Conservation (phyloP, 2,888 invertebrate genomes). For the Coelopa pilipes region DNA sequence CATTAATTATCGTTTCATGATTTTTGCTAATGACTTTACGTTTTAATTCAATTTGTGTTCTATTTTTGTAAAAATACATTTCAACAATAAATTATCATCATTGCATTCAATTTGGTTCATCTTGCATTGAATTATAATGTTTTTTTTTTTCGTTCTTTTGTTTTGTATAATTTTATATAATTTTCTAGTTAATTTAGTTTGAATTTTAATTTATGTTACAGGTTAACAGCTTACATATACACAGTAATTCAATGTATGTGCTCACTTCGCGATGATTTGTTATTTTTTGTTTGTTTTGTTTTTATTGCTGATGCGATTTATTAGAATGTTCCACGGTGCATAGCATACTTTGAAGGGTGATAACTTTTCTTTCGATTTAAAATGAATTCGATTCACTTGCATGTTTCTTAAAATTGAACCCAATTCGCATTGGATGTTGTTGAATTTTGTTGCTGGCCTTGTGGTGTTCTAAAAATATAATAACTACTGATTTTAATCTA, state of each 20-base stretch:
- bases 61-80: background rate
- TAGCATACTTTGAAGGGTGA: constrained; percentile 10
- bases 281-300: constrained; percentile 13
- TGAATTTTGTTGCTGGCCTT: constrained; percentile 45
- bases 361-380: background rate
- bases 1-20: background rate
- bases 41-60: background rate
- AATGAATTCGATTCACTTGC: constrained; percentile 30
- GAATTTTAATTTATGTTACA: constrained; percentile 26
- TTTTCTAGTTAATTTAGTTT: constrained; percentile 23
- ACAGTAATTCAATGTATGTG: constrained; percentile 1
- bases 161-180: constrained; percentile 21
- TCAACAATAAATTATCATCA: background rate
- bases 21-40: background rate
- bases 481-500: background rate
- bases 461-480: constrained; percentile 51
- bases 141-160: background rate
- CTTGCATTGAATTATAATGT: constrained; percentile 9
- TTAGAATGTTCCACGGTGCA: constrained; percentile 26
- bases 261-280: background rate
- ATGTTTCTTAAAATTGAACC: constrained; percentile 65
- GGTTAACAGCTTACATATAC: constrained; percentile 17
- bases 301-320: constrained; percentile 35
- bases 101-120: background rate
- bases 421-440: constrained; percentile 65